Evolutionary conservation across 2,888 invertebrate species (phyloP).

Genomic region (Myopa testacea): DNA sequence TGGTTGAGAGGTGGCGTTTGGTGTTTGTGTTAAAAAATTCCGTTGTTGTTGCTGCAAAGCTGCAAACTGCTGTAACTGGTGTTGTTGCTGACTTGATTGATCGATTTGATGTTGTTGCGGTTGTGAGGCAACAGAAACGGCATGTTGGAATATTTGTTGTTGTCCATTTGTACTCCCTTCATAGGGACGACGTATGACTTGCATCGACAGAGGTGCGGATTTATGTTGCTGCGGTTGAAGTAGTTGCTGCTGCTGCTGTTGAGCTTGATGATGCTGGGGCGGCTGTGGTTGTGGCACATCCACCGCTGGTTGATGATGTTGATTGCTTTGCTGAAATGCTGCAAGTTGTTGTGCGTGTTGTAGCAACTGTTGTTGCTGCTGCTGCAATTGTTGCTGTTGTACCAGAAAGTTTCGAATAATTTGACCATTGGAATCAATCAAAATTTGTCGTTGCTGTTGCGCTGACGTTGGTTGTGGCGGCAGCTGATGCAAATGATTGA

Average conservation of each 20-base stretch:
- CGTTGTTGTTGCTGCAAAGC: constrained; percentile 46
- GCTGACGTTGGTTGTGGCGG: constrained; percentile 47
- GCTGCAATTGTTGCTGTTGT: constrained; percentile 51
- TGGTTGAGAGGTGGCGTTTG: constrained; percentile 47
- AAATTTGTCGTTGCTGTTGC: constrained; percentile 56
- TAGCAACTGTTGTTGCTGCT: constrained; percentile 47
- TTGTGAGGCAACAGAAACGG: constrained; percentile 34
- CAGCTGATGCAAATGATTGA: constrained; percentile 43
- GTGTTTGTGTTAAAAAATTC: constrained; percentile 46
- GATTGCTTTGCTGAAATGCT: constrained; percentile 47
- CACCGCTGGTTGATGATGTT: constrained; percentile 35
- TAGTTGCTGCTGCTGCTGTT: constrained; percentile 42
- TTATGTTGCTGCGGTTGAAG: constrained; percentile 50
- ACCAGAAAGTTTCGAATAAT: constrained; percentile 65
- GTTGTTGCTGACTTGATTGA: constrained; percentile 46
- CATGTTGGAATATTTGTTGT: constrained; percentile 51
- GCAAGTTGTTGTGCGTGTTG: constrained; percentile 45
- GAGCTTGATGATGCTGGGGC: constrained; percentile 28
- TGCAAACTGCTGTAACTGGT: constrained; percentile 9
- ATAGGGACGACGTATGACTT: constrained; percentile 56
- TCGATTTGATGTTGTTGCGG: constrained; percentile 53
- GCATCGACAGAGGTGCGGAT: constrained; percentile 50
- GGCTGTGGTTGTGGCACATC: constrained; percentile 25
- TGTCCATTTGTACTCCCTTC: constrained; percentile 59
- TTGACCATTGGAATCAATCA: constrained; percentile 66